Evolutionary conservation across 1,140 invertebrate genomes (phyloP).

Genomic region (Heliconius hewitsoni): DNA sequence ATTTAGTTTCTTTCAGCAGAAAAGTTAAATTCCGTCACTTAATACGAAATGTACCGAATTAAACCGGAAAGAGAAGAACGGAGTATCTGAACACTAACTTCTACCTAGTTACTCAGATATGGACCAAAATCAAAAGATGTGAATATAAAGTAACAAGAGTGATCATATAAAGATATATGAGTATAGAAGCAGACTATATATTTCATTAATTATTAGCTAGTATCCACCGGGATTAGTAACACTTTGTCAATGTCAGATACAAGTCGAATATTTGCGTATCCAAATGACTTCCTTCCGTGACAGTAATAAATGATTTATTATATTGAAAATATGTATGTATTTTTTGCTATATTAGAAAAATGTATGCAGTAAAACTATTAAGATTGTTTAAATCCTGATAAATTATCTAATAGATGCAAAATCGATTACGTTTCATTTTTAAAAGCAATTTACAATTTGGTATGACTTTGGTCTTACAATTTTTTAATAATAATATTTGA

Average conservation of each 20-base stretch:
- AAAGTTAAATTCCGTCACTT: too few species aligned
- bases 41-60: too few species aligned
- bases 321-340: not conserved
- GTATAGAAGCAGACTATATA: constrained; percentile 36
- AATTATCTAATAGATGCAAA: not conserved
- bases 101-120: too few species aligned
- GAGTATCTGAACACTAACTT: not conserved
- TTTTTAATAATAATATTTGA: too few species aligned
- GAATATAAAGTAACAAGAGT: not conserved
- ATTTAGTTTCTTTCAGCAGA: too few species aligned
- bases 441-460: too few species aligned
- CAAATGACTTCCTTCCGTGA: constrained; percentile 34
- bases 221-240: constrained; percentile 41
- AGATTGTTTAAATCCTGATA: not conserved
- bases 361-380: not conserved
- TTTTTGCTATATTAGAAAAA: not conserved
- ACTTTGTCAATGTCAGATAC: constrained; percentile 44
- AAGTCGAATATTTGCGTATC: constrained; percentile 41
- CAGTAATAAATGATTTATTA: constrained; percentile 34
- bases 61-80: not conserved
- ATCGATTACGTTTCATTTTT: not conserved
- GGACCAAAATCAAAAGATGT: not conserved
- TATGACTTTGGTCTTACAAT: too few species aligned
- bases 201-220: constrained; percentile 42
- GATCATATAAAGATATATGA: not conserved